Conservation (phyloP, 2,888 invertebrate genomes). For the Drosophila flavopinicola region DNA sequence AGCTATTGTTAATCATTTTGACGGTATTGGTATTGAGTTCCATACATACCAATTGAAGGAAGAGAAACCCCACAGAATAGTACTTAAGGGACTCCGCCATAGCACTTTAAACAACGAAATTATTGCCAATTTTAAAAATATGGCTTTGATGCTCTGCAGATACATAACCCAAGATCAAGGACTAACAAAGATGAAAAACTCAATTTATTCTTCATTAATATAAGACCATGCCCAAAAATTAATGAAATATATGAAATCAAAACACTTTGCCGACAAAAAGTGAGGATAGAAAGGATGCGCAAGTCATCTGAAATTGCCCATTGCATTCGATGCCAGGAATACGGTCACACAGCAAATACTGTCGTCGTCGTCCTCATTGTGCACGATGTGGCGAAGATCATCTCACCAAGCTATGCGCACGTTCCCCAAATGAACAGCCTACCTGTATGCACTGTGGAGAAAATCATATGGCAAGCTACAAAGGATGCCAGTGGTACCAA, state of each 20-base stretch:
- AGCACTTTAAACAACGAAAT: constrained; percentile 12
- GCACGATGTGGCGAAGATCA: neutral
- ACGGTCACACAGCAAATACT: neutral
- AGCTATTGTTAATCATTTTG: constrained; percentile 2
- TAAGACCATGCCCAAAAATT: constrained; percentile 3
- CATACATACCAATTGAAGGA: constrained; percentile 1
- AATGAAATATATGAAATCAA: neutral
- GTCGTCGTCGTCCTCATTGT: too few species aligned
- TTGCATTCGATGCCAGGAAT: constrained; percentile 6
- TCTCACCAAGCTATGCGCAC: too few species aligned
- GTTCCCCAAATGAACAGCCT: too few species aligned
- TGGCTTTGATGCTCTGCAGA: constrained; percentile 1
- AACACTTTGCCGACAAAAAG: constrained; percentile 8
- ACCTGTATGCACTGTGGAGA: too few species aligned
- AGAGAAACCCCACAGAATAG: constrained; percentile 2
- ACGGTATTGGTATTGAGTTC: neutral
- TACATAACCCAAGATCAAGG: constrained; percentile 10
- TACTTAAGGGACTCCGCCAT: constrained; percentile 1
- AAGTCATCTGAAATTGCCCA: constrained; percentile 3
- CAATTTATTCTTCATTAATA: constrained; percentile 17
- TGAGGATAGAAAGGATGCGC: constrained; percentile 5
- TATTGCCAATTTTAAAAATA: neutral
- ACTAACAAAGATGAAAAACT: neutral
- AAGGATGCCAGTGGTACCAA: too few species aligned
- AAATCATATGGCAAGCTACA: too few species aligned